phyloP scores from a whole-genome alignment of 2,797 vertebrate species.

The Myotis pilosus region DNA sequence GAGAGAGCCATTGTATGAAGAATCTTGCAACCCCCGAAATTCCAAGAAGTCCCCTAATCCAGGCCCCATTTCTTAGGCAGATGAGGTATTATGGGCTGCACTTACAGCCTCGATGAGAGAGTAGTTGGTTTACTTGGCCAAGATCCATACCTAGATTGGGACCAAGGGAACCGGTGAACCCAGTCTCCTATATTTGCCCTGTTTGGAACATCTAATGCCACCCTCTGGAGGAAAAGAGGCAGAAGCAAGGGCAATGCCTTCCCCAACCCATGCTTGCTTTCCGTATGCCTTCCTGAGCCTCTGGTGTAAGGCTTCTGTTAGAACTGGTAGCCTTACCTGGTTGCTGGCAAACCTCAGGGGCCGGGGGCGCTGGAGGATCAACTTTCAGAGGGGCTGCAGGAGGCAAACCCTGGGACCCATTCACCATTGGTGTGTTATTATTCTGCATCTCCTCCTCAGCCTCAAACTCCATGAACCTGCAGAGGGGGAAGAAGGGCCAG shows the following conservation, averaged over 20 bases:
- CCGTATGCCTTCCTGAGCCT: background rate
- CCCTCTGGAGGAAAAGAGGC: background rate
- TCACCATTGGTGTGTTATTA: slow-evolving; percentile 67
- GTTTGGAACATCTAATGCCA: background rate
- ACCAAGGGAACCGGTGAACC: slow-evolving; percentile 10
- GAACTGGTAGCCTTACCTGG: slow-evolving; percentile 68
- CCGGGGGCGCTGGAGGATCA: background rate
- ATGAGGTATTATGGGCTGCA: background rate
- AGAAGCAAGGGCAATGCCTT: background rate
- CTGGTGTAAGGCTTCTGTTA: background rate
- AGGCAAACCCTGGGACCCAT: slow-evolving; percentile 51
- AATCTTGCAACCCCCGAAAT: slow-evolving; percentile 9
- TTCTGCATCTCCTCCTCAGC: slow-evolving; percentile 76
- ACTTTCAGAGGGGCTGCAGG: slow-evolving; percentile 48
- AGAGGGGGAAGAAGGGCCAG: background rate
- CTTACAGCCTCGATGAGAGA: background rate
- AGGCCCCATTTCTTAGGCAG: background rate
- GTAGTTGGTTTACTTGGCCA: background rate
- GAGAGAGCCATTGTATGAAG: background rate
- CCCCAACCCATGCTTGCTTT: background rate
- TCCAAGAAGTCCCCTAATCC: background rate
- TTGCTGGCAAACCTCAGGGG: slow-evolving; percentile 69
- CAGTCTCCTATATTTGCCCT: background rate
- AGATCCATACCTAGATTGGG: slow-evolving; percentile 24
- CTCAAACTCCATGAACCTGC: slow-evolving; percentile 82